Base-by-base conservation (phyloP, 2,113 vertebrate genomes). In the Scopus umbretta region DNA sequence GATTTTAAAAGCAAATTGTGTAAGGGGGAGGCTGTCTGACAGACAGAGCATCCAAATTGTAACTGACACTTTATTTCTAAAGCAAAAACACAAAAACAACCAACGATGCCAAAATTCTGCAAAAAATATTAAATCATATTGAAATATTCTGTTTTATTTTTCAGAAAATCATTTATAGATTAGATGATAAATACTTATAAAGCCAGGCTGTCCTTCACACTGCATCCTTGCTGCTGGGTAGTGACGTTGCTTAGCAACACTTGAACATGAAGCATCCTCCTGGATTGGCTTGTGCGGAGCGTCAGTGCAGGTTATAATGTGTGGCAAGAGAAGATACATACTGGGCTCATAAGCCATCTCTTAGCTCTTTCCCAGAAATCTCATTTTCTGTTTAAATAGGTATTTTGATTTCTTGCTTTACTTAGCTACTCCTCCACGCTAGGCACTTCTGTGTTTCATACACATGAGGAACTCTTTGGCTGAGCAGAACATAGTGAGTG, bases 161-260 rank as follows among this genome's bases (percentile, higher is more conserved):
- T 91, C 84, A 97, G 94, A 94, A 96, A 92, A 92, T 43, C 26
- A 55, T 91, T 90, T 95, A 86, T 81, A 97, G 95, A 92, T 95
- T 92, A 90, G 83, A 96, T 87, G 94, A 92, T 92, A 96, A 97
- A 96, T 85, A 34, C 59, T 96, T 95, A 92, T 93, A 88, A 97
- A 93, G 61, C 36, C 81, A 90, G 87, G 61, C 84, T 92, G 87
- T 76, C 87, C 75, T 97, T 97, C 92, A 67, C 87, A 73, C 52
- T 86, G 86, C 96, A 96, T 97, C 86, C 79, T 70, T 93, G 80
- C 80, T 97, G 86, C 94, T 96, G 97, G 84, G 53, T 87, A 94
- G 80, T 95, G 96, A 90, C 12, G 97, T 98, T 98, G 97, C 98
- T 92, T 97, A 97, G 98, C 97, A 98, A 98, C 97, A 63, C 45